These are phyloP conservation scores for Pachypeltis micranthus DNA, from an alignment of 1,140 invertebrate genomes.

Conservation along the genomic window DNA sequence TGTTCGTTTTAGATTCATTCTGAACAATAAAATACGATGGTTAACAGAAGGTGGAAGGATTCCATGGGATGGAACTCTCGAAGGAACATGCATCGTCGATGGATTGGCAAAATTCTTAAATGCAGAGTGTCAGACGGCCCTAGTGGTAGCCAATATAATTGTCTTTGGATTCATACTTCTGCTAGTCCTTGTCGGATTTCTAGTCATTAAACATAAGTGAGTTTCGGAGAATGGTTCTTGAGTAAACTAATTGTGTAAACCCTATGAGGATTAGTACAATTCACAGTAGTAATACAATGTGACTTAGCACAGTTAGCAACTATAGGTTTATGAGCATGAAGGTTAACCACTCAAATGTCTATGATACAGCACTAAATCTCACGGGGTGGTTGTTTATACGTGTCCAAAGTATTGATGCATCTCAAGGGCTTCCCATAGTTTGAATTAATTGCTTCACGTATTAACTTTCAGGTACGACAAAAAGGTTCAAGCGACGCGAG, in stretches of 20 bases:
- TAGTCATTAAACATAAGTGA: slow-evolving; percentile 55
- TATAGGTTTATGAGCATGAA: too few species aligned
- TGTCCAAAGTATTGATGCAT: too few species aligned
- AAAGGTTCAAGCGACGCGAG: slow-evolving; percentile 52
- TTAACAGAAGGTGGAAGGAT: not conserved
- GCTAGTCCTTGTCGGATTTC: slow-evolving; percentile 47
- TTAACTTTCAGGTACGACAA: slow-evolving; percentile 62
- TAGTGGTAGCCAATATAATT: slow-evolving; percentile 56
- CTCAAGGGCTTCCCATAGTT: too few species aligned
- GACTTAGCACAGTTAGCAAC: too few species aligned
- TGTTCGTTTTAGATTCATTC: not conserved
- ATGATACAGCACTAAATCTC: too few species aligned
- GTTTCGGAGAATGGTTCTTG: too few species aligned
- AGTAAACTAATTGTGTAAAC: too few species aligned
- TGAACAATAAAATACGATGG: not conserved
- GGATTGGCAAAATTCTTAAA: slow-evolving; percentile 9
- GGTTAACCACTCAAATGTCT: too few species aligned
- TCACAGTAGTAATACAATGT: too few species aligned
- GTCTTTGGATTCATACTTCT: slow-evolving; percentile 48
- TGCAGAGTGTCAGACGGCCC: slow-evolving; percentile 53
- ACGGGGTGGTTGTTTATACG: too few species aligned
- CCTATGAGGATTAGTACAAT: too few species aligned
- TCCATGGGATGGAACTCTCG: slow-evolving; percentile 17
- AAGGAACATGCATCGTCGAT: not conserved
- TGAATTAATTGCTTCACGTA: too few species aligned